Conservation (phyloP, 2,888 invertebrate species). For the Chymomyza caudatula region DNA sequence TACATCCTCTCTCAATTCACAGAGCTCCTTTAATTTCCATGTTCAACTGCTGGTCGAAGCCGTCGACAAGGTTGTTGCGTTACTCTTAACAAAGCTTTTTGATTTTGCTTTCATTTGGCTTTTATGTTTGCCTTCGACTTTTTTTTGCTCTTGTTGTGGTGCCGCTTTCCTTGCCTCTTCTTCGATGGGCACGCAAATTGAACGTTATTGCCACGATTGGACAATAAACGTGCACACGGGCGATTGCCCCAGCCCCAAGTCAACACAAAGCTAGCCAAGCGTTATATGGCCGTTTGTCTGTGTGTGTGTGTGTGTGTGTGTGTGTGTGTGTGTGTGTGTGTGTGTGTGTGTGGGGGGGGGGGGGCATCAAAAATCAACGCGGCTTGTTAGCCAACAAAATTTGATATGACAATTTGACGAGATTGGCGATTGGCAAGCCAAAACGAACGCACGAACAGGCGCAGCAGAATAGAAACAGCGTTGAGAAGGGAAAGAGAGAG, state of each 20-base stretch:
- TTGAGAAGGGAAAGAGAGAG: not conserved
- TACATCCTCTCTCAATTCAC: not conserved
- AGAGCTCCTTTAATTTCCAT: not conserved
- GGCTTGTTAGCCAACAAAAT: slow-evolving; percentile 38
- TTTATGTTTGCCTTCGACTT: slow-evolving; percentile 2
- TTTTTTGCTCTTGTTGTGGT: not conserved
- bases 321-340: not conserved
- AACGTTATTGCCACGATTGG: slow-evolving; percentile 52
- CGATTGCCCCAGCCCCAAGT: not conserved
- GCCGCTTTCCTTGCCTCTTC: not conserved
- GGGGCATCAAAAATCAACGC: slow-evolving; percentile 29
- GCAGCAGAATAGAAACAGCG: too few relatives aligned
- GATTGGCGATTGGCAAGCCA: slow-evolving; percentile 12
- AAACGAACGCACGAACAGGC: not conserved
- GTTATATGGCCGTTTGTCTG: not conserved
- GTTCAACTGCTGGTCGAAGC: not conserved
- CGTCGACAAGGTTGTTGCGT: not conserved
- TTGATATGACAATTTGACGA: slow-evolving; percentile 47
- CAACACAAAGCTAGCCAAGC: slow-evolving; percentile 5
- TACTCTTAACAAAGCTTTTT: not conserved
- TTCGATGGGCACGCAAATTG: slow-evolving; percentile 39
- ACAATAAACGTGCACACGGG: slow-evolving; percentile 37
- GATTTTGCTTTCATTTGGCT: not conserved
- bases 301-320: not conserved
- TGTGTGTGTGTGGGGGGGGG: not conserved